phyloP scores from a whole-genome alignment of 2,797 vertebrate genomes.

The Cynodonichthys magdalenae region DNA sequence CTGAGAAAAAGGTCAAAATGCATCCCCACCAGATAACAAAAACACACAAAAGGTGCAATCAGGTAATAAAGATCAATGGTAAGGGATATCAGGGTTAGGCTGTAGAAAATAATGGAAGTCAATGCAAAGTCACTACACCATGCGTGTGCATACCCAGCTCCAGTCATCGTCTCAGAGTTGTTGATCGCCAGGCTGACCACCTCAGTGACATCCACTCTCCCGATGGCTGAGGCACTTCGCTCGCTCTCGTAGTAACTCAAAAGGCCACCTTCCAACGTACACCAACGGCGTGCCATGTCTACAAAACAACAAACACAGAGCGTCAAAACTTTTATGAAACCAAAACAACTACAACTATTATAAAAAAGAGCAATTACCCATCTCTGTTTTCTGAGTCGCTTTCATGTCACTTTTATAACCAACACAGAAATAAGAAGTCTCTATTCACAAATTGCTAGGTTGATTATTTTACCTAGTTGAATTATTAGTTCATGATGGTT shows the following conservation, averaged over 20 bases:
- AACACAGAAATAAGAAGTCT: too few relatives aligned
- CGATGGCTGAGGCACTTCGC: conserved; percentile 80
- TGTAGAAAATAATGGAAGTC: too few relatives aligned
- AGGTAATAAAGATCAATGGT: too few relatives aligned
- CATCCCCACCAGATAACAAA: too few relatives aligned
- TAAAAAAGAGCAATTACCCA: too few relatives aligned
- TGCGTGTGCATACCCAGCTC: conserved; percentile 64
- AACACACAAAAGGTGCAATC: too few relatives aligned
- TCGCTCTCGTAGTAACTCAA: conserved; percentile 94
- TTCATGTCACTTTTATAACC: too few relatives aligned
- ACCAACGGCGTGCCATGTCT: conserved; percentile 92
- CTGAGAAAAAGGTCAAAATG: too few relatives aligned
- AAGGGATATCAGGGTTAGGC: too few relatives aligned
- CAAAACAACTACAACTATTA: too few relatives aligned
- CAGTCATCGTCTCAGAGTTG: conserved; percentile 75
- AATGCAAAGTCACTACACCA: too few relatives aligned
- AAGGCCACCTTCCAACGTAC: conserved; percentile 92
- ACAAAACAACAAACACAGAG: conserved; percentile 49
- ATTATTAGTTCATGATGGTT: background rate
- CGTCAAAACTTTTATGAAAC: background rate
- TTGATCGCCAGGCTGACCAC: conserved; percentile 86
- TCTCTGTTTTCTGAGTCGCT: too few relatives aligned
- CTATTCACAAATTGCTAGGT: background rate
- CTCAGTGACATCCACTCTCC: conserved; percentile 86
- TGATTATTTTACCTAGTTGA: background rate